A percentile compares a stretch with the other conserved stretches of the same genome.
phyloP scores from a whole-genome alignment of 53 echinoderm and acorn worm species.

The Pentamera pediparva region DNA sequence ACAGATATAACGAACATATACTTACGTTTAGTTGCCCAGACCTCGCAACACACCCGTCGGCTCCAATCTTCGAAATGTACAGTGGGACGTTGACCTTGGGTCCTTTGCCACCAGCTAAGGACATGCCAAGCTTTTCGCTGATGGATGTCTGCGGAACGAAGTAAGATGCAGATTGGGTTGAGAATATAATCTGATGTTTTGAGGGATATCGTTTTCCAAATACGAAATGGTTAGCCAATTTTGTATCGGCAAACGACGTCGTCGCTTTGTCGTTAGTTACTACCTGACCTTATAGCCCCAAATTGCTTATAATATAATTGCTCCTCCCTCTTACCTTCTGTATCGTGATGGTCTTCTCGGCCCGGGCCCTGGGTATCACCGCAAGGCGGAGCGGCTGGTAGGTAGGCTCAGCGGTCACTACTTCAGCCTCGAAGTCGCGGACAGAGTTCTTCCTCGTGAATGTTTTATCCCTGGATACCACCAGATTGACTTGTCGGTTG shows the following conservation, averaged over 20 bases:
- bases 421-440: neutral
- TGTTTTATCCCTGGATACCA: neutral
- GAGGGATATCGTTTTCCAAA: too few relatives aligned
- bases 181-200: too few relatives aligned
- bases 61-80: constrained; percentile 11
- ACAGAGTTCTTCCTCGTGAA: neutral
- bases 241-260: too few relatives aligned
- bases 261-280: too few relatives aligned
- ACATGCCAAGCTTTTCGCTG: constrained; percentile 16
- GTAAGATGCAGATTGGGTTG: too few relatives aligned
- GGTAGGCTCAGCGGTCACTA: neutral
- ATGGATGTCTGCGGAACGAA: constrained; percentile 2
- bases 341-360: neutral
- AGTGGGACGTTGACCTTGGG: constrained; percentile 1
- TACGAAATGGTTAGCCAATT: too few relatives aligned
- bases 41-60: constrained; percentile 17
- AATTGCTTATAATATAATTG: neutral
- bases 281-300: too few relatives aligned
- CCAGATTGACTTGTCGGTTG: neutral
- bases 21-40: constrained; percentile 10
- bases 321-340: neutral
- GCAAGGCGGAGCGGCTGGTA: constrained; percentile 15
- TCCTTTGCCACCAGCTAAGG: neutral
- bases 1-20: too few relatives aligned
- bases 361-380: constrained; percentile 16